Conservation (phyloP, 2,113 vertebrate genomes). For the Platycercus adscitus region DNA sequence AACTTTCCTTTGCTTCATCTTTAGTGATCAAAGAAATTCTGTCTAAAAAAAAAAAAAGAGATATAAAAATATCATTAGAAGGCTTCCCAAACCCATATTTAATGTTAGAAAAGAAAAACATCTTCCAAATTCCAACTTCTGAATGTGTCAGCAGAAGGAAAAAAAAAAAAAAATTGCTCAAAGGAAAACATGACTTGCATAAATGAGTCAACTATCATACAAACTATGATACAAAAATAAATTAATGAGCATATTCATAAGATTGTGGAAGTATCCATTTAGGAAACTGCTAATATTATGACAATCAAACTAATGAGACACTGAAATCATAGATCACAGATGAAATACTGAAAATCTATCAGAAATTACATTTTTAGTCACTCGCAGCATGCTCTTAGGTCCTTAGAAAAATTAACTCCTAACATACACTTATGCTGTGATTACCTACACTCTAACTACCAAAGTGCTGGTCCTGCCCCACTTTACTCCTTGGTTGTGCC, state of each 20-base stretch:
- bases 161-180: constrained; percentile 9
- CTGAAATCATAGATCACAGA: constrained; percentile 31
- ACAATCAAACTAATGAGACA: constrained; percentile 66
- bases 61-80: constrained; percentile 30
- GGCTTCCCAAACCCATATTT: background rate
- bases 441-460: background rate
- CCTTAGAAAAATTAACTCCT: constrained; percentile 13
- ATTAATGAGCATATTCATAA: constrained; percentile 66
- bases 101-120: constrained; percentile 4
- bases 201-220: constrained; percentile 51
- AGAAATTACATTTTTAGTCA: constrained; percentile 33
- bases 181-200: constrained; percentile 39
- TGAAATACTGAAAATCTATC: constrained; percentile 31
- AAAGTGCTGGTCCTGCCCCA: background rate
- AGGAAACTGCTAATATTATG: constrained; percentile 63
- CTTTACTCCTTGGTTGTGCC: background rate
- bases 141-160: constrained; percentile 12
- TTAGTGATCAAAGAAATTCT: constrained; percentile 87
- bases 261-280: constrained; percentile 54
- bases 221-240: constrained; percentile 55
- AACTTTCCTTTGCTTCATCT: constrained; percentile 86
- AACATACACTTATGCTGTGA: background rate
- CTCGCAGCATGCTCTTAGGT: background rate
- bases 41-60: constrained; percentile 75
- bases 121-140: background rate